Evolutionary conservation across 2,797 vertebrate genomes (phyloP).

Genomic region (Masticophis lateralis): DNA sequence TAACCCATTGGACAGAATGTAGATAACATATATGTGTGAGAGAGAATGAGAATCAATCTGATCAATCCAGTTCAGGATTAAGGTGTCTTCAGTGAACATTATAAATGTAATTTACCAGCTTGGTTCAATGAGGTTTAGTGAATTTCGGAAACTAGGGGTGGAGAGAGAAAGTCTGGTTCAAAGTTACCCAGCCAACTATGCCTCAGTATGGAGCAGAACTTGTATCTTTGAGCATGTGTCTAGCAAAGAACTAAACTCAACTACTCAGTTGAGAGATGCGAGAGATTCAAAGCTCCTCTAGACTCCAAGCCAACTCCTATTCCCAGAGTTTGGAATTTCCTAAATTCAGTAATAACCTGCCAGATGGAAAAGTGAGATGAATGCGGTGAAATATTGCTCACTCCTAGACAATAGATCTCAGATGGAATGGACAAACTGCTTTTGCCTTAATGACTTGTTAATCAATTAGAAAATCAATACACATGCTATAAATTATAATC

Average conservation of each 20-base stretch:
- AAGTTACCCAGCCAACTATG: neutral
- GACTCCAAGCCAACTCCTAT: neutral
- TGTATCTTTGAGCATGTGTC: neutral
- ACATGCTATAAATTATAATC: neutral
- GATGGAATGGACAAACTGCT: neutral
- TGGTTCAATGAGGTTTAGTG: neutral
- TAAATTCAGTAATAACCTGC: neutral
- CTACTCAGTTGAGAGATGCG: neutral
- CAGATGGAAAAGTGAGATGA: neutral
- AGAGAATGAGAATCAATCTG: neutral
- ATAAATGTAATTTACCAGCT: neutral
- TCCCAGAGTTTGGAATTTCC: neutral
- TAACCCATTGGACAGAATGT: neutral
- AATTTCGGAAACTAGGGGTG: neutral
- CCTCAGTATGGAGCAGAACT: neutral
- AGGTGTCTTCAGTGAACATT: neutral
- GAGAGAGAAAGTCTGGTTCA: neutral
- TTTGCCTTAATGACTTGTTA: neutral
- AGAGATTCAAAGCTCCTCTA: neutral
- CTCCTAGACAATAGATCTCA: neutral
- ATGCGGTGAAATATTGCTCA: neutral
- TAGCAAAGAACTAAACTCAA: neutral
- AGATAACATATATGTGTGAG: neutral
- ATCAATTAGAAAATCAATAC: neutral
- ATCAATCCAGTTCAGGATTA: neutral